Conservation (phyloP, 2,113 vertebrate genomes). For the Apodemus sylvaticus region DNA sequence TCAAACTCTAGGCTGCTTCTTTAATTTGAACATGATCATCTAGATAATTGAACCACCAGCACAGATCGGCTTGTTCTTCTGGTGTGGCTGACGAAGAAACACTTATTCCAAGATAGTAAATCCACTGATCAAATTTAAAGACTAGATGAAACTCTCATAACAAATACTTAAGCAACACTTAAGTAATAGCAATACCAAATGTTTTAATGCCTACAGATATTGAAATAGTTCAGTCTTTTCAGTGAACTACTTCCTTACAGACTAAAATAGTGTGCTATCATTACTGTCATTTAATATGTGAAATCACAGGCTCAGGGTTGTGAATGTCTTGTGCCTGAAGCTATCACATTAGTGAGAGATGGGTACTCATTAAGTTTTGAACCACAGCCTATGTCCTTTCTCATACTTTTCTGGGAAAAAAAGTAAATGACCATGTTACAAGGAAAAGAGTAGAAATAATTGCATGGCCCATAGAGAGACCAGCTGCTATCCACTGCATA, state of each 20-base stretch:
- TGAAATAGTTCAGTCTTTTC: background rate
- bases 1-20: background rate
- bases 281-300: background rate
- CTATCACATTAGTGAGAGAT: background rate
- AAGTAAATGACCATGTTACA: background rate
- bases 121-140: background rate
- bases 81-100: background rate
- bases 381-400: background rate
- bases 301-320: background rate
- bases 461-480: background rate
- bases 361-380: slow-evolving; percentile 33
- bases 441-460: background rate
- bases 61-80: background rate
- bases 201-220: background rate
- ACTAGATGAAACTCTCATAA: background rate
- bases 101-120: background rate
- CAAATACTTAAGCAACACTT: background rate
- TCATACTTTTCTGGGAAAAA: background rate
- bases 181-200: background rate
- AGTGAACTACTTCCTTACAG: background rate
- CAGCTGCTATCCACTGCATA: background rate
- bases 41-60: background rate
- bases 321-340: slow-evolving; percentile 13
- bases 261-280: background rate
- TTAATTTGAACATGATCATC: background rate